Evolutionary conservation across 2,888 invertebrate species (phyloP), one percentile per base, ranked within the genome.

Genomic region (Eristalis arbustorum): DNA sequence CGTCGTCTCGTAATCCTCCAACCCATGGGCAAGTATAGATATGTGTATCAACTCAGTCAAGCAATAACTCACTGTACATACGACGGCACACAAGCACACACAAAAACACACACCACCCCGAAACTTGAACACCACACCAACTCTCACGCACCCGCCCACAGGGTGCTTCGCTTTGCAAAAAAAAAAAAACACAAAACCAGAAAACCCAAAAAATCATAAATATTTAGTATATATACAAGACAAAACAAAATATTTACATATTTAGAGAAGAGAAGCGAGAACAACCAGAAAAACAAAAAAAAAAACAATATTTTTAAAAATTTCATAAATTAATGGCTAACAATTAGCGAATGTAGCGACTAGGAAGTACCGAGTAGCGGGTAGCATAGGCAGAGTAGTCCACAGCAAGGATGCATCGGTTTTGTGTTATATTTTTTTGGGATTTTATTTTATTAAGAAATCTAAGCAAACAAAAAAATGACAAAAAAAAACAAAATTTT

Each of bases 1-100:
- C 84, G 90, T 92, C 79, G 93, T 92, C 80, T 92, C 92, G 88
- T 93, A 92, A 90, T 84, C 73, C 40, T 8, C 40, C 63, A 31
- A 78, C 28, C n/a, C 25, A 13, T 2, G 34, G 75, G 87, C 83
- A 83, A 72, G 83, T 79, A 72, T n/a, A n/a, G n/a, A n/a, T 34
- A 13, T 10, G 13, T 18, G 23, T 40, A 85, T 28, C 28, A 62
- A 40, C 61, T 59, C 72, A 14, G 37, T 59, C 2, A 84, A 80
- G 84, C 84, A 84, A 84, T 84, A 80, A 72, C 68, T 40, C 80
- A 85, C 84, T 85, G 84, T 85, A 85, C 59, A 85, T 85, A 85
- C 49, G 40, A 77, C 14, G 49, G 77, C 85, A 81, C 77, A 63
- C 42, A 61, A 34, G 31, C 64, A 63, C 64, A 56, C 62, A 61